Conservation (phyloP, 2,113 vertebrate genomes). For the Symphodus melops region DNA sequence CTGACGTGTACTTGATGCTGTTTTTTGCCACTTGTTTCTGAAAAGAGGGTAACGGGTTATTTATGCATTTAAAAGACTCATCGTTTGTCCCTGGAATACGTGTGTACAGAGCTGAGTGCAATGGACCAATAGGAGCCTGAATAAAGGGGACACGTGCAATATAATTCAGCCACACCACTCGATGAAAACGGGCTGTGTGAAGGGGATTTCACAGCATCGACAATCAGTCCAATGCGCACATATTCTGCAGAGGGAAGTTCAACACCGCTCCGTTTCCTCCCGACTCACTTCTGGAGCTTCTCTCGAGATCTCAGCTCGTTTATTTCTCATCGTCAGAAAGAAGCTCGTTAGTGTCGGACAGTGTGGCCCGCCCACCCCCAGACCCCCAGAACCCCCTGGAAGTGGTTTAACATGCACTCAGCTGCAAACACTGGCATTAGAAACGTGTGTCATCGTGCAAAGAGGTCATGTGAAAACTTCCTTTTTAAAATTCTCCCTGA, state of each 20-base stretch:
- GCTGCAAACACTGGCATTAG: no score
- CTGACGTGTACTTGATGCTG: slow-evolving; percentile 86
- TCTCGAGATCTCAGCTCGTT: no score
- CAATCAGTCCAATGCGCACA: slow-evolving; percentile 82
- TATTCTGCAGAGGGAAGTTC: slow-evolving; percentile 17
- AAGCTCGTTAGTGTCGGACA: no score
- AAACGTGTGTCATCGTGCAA: no score
- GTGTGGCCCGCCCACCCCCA: no score
- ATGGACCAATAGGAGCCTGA: slow-evolving; percentile 86
- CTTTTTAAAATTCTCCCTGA: no score
- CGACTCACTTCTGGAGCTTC: no score
- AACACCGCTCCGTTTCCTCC: background rate
- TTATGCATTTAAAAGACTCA: slow-evolving; percentile 83
- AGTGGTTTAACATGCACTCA: no score
- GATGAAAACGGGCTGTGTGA: slow-evolving; percentile 40
- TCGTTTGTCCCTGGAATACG: slow-evolving; percentile 81
- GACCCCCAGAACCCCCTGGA: no score
- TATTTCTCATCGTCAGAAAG: no score
- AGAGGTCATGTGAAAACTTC: no score
- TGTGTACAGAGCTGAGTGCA: slow-evolving; percentile 83
- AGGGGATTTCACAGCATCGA: slow-evolving; percentile 76
- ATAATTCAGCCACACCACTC: slow-evolving; percentile 75
- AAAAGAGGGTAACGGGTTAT: slow-evolving; percentile 77
- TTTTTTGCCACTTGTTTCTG: slow-evolving; percentile 80
- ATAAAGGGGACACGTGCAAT: slow-evolving; percentile 87